Base-by-base conservation (phyloP, 2,113 vertebrate genomes). In the Thryonomys swinderianus region DNA sequence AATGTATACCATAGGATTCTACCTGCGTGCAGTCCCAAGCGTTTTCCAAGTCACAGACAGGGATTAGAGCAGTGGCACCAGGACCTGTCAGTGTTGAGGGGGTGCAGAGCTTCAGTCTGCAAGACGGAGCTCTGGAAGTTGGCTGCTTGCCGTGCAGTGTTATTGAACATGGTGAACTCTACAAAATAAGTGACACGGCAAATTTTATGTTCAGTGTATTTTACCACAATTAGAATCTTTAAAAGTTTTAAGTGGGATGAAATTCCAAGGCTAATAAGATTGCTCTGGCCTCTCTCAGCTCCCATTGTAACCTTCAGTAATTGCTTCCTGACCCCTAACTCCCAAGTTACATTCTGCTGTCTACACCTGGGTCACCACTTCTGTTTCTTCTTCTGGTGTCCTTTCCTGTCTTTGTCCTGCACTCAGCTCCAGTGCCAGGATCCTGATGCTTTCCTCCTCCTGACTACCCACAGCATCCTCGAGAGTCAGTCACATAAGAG, bases 371-470 rank as follows among this genome's bases (percentile, higher is more conserved):
- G 25, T 82, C 71, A 32, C 48, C 37, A 20, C 3, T 45, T 80
- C 64, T 66, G 20, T 25, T 62, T 74, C 64, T 23, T 51, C 66
- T 40, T 20, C 59, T 27, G 18, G 51, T 37, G 45, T 59, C 30
- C 16, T 57, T 27, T 59, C 16, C 55, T 13, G 25, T 37, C 18
- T 45, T 23, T 53, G 32, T 55, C 27, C 37, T 20, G 1, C 62
- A 55, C 23, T 23, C 57, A 64, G 27, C 55, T 62, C 40, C 34
- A 8, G 2, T 2, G 9, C 61, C 37, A 37, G 30, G 55, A 14
- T 10, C 30, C n/a, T 2, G 30, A 78, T n/a, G 37, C 0, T 48
- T 21, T 8, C 59, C 53, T 88, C 4, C 3, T 0, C 62, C 25
- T 13, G 30, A 69, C 27, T 32, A 34, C 7, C 13, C 20, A 7